These are phyloP conservation scores for Calycopis cecrops DNA, from an alignment of 1,140 invertebrate genomes.

Conservation along the genomic window DNA sequence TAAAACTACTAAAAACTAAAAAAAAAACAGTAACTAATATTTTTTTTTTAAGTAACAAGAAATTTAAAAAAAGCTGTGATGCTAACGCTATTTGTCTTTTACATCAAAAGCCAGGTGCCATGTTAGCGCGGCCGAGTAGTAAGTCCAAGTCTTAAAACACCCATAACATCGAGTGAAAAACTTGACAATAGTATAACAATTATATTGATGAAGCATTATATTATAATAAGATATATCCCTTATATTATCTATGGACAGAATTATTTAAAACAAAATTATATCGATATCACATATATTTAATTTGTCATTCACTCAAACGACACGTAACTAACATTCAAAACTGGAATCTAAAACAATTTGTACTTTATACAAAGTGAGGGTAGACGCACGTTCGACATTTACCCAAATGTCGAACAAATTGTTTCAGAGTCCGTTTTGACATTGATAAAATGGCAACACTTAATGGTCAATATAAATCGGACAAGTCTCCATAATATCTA, in stretches of 20 bases:
- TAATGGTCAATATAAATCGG: conserved; percentile 19
- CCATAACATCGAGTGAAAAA: not conserved
- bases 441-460: conserved; percentile 27
- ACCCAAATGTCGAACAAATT: conserved; percentile 6
- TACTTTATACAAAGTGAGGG: not conserved
- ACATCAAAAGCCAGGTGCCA: too few species aligned
- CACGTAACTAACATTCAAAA: conserved; percentile 25
- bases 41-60: too few species aligned
- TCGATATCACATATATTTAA: conserved; percentile 52
- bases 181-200: conserved; percentile 20
- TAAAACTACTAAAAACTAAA: too few species aligned
- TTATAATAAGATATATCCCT: conserved; percentile 31
- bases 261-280: conserved; percentile 54
- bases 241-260: conserved; percentile 53
- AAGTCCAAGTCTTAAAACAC: conserved; percentile 10
- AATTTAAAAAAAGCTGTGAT: too few species aligned
- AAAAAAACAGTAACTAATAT: too few species aligned
- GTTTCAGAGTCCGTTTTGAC: conserved; percentile 16
- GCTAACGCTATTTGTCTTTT: too few species aligned
- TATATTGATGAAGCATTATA: conserved; percentile 23
- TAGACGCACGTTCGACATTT: not conserved
- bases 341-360: conserved; percentile 25
- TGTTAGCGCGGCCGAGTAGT: too few species aligned
- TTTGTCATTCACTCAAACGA: conserved; percentile 30
- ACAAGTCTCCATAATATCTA: conserved; percentile 17